A percentile compares a stretch with the other conserved stretches of the same genome.
These are phyloP conservation scores for Bombylius major DNA, from an alignment of 2,888 invertebrate genomes.

Conservation along the genomic window DNA sequence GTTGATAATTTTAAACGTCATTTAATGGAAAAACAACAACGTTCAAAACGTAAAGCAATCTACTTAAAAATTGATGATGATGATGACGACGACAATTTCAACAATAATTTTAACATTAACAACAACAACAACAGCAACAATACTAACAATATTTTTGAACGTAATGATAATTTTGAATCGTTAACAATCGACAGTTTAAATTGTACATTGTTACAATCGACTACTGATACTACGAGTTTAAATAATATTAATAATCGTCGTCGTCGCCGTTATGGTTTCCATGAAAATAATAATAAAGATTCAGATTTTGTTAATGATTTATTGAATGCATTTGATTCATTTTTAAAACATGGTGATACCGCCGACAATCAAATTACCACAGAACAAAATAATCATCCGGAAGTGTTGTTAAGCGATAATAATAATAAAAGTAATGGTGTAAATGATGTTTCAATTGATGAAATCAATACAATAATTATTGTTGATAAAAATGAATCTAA, in stretches of 20 bases:
- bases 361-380: not conserved
- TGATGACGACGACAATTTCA: not conserved
- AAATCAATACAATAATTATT: too few relatives aligned
- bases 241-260: not conserved
- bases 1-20: slow-evolving; percentile 30
- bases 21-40: slow-evolving; percentile 22
- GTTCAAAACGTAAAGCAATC: slow-evolving; percentile 20
- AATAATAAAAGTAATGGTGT: not conserved
- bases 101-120: too few relatives aligned
- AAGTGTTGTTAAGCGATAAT: not conserved
- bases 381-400: not conserved
- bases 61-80: slow-evolving; percentile 20
- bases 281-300: slow-evolving; percentile 21
- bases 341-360: slow-evolving; percentile 13
- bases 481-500: too few relatives aligned
- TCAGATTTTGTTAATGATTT: slow-evolving; percentile 28
- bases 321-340: slow-evolving; percentile 23
- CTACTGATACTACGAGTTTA: not conserved
- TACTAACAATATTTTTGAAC: too few relatives aligned
- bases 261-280: slow-evolving; percentile 24
- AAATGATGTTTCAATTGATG: too few relatives aligned
- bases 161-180: not conserved
- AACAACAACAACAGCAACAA: too few relatives aligned
- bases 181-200: not conserved
- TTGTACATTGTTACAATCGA: not conserved